phyloP scores from a whole-genome alignment of 1,140 invertebrate genomes.

The Anoplolepis gracilipes region DNA sequence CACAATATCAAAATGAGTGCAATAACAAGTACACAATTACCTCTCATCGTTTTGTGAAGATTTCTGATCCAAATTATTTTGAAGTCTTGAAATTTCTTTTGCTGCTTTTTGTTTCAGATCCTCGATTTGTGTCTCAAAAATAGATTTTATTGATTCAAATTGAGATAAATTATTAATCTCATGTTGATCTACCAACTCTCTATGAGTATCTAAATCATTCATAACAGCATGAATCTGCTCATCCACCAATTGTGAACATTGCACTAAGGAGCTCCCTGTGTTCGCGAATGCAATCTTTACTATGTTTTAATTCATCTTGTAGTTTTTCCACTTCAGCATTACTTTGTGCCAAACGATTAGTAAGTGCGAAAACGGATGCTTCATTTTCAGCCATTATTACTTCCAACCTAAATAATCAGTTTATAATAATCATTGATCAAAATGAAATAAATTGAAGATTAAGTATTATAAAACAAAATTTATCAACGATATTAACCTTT shows the following conservation, averaged over 20 bases:
- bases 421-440: background rate
- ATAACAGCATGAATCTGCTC: conserved; percentile 77
- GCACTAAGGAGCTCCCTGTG: conserved; percentile 77
- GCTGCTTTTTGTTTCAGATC: conserved; percentile 73
- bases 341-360: conserved; percentile 79
- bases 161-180: conserved; percentile 76
- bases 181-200: conserved; percentile 77
- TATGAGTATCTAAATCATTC: conserved; percentile 76
- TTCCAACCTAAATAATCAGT: conserved; percentile 76
- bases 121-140: conserved; percentile 78
- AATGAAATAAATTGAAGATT: conserved; percentile 9
- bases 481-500: conserved; percentile 67
- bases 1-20: background rate
- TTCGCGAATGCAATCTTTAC: conserved; percentile 75
- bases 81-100: conserved; percentile 74
- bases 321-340: conserved; percentile 81
- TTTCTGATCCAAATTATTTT: conserved; percentile 73
- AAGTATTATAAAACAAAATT: conserved; percentile 31
- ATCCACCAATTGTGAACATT: conserved; percentile 78
- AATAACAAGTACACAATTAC: too few relatives aligned
- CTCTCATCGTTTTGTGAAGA: conserved; percentile 74
- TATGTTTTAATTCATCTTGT: conserved; percentile 77
- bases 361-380: conserved; percentile 80
- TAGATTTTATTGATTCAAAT: conserved; percentile 75
- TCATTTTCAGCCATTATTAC: conserved; percentile 83